Base-by-base conservation (phyloP, 2,113 vertebrate genomes). In the Dolichallabes microphthalmus region DNA sequence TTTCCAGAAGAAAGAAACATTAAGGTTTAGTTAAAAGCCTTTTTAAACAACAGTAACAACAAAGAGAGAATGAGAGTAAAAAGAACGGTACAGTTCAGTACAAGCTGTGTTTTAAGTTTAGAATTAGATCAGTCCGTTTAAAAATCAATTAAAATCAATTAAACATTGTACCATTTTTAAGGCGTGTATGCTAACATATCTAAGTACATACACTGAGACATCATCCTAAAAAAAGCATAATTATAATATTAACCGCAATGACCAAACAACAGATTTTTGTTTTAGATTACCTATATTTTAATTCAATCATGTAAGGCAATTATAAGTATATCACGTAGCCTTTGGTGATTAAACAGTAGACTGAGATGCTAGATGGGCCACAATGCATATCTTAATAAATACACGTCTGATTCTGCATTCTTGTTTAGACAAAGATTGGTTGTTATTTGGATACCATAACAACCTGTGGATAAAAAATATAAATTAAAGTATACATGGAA, bases 271-370 rank as follows among this genome's bases (percentile, higher is more conserved):
- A 20, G 8, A 22, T 55, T 71, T 3, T 30, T 22, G 30, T 14
- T 61, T 60, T 20, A 15, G 2, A 81, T 64, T 13, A 2, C 14
- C 20, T 64, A 10, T 50, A 52, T 55, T 66, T 52, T 9, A n/a
- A 68, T n/a, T 63, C 63, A 35, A 52, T 30, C 20, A 76, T 55
- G 30, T 19, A 71, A 73, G 50, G 20, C 32, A 53, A 83, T 73
- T 58, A 39, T 39, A 82, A 25, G 22, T 45, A 25, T 12, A 73
- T 73, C 25, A 50, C 45, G 25, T 30, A 32, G n/a, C 32, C 19
- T 39, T 45, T 68, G 63, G 84, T 71, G 35, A 82, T 94, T 86
- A 93, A n/a, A n/a, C n/a, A n/a, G n/a, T n/a, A n/a, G n/a, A n/a
- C n/a, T n/a, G n/a, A n/a, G n/a, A n/a, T n/a, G n/a, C n/a, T n/a